Base-by-base conservation (phyloP, 2,888 invertebrate genomes). In the Troglohyphantes excavatus region DNA sequence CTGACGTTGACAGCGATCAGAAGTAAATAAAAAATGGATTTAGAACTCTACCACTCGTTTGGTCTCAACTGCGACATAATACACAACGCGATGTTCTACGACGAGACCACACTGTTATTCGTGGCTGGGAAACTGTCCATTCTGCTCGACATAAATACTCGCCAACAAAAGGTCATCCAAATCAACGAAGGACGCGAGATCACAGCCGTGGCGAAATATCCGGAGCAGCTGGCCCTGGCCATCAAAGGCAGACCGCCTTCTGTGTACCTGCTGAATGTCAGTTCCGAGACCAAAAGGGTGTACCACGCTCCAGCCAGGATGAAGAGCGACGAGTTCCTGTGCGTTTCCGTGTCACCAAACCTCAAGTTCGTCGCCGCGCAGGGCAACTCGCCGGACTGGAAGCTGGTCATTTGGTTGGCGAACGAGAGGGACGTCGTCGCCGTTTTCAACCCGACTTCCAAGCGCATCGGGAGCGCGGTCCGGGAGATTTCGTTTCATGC, bases 401-500 rank as follows among this genome's bases (percentile, higher is more conserved):
- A 27, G 17, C 6, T 89, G 23, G 70, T 89, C 33, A 67, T 89
- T 11, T 89, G 88, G 88, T 21, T 82, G 43, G 68, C 82, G 13
- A 27, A n/a, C 3, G 68, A 81, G 1, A 19, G 76, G 11, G 61
- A 82, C 9, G 26, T 82, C 0, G 23, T 81, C 19, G 43, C 81
- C 6, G 39, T 27, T 23, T 70, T 89, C 19, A 29, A 43, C 27
- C 88, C 88, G 3, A 76, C 82, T 17, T 17, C n/a, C 11, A 19
- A 13, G 0, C 33, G 59, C 11, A 29, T 23, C 0, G 39, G 0
- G 0, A 46, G 59, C 2, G 19, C 70, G 0, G 19, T 76, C 2
- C 59, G 70, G 17, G 88, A 82, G 3, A 75, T 89, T 61, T 89
- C 88, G 3, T 89, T 89, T 21, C 59, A 75, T 11, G 88, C 39